Evolutionary conservation across 2,888 invertebrate genomes (phyloP), one percentile per base, ranked within the genome.

Genomic region (Nomada fucata): DNA sequence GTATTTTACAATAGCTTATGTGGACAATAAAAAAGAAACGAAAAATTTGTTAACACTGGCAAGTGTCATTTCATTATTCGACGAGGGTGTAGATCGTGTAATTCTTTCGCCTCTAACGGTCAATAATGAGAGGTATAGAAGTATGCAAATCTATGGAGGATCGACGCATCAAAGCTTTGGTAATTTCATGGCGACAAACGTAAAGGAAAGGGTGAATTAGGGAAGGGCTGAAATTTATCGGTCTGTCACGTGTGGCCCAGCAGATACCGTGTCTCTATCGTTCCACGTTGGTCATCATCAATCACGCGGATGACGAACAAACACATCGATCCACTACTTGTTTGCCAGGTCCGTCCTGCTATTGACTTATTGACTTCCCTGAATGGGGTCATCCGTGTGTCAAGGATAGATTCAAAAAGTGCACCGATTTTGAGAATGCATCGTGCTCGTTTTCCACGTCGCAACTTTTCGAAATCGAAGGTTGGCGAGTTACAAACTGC

Each of bases 291-390:
- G 85, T 84, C 85, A 78, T 82, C 85, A 85, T 85, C 82, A 72
- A 82, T 85, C 85, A 82, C 73, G 36, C 69, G 77, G 72, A 79
- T 85, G 85, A 85, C 85, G 85, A 85, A 81, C 85, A 85, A 85
- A 85, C 81, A 75, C 75, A 82, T 77, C 75, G 76, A 85, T 72
- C 85, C 60, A 23, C 65, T 72, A 71, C 67, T 76, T 85, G 80
- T 85, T 84, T 84, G 84, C 76, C 76, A 72, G 73, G 23, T 44
- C 73, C 63, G 84, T 72, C 72, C 70, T 61, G 69, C 69, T 77
- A 79, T 82, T 85, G 85, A 82, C 76, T 82, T 85, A 82, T 85
- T 85, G 76, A 79, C 85, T 82, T 79, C 69, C 68, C 73, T 55
- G 78, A 85, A 76, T 47, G 76, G 61, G 81, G 82, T 82, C 76